Evolutionary conservation across 2,797 vertebrate genomes (phyloP), one percentile per base, ranked within the genome.

Genomic region (Pangasius mekongensis): DNA sequence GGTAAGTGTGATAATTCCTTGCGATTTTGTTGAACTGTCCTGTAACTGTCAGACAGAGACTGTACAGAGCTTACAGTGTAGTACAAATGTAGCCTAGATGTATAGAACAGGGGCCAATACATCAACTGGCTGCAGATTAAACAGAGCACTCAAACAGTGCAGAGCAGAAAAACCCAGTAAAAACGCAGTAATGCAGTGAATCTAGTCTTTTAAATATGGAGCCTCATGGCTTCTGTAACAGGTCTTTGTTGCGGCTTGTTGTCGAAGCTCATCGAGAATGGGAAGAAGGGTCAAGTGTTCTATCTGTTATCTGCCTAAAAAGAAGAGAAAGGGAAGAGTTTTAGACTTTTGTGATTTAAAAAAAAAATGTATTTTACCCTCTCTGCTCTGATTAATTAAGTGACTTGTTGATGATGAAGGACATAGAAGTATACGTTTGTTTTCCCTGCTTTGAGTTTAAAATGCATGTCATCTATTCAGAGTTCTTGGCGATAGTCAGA

Each of bases 1-100:
- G 95, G 99, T 99, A 94, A 93, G 93, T 64, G 14, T 14, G 18
- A 24, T 10, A 0, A 47, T 64, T 86, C 3, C n/a, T 20, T 83
- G 22, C 3, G 27, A 24, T 49, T 58, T 87, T 43, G 6, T 49
- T 30, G 1, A 30, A 24, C 2, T 20, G 43, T 52, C 8, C 43
- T 66, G 7, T 33, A n/a, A 4, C 13, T 47, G 16, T 27, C 52
- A 52, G 13, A 39, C 39, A 30, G 6, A 62, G 39, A 16, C 14
- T 39, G 39, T 47, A n/a, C 27, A 30, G 39, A n/a, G 39, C 1
- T 47, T 7, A 20, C 8, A 14, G 14, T 2, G 18, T 60, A 24
- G 33, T 2, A 36, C 20, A 36, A 18, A 18, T 14, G 33, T 60
- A 36, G 4, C 30, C 2, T 33, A 10, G 6, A 36, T 58, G 8